Percentiles rank a stretch among this genome's conserved stretches.
These are phyloP conservation scores for Hedya salicella DNA, from an alignment of 2,888 invertebrate genomes.

Conservation along the genomic window DNA sequence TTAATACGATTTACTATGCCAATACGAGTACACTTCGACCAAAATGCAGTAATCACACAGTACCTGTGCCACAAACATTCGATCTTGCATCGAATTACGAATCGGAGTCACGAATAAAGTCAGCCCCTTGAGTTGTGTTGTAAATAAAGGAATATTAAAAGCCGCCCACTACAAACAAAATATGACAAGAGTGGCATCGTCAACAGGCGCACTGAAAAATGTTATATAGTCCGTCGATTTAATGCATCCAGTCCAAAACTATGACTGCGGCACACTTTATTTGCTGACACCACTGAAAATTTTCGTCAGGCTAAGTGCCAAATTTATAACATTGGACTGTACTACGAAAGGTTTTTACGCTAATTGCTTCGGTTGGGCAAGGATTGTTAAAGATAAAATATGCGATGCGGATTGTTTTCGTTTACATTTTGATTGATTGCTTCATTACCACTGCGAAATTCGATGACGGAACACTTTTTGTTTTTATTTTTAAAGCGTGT, in stretches of 20 bases:
- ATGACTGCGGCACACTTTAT: conserved; percentile 79
- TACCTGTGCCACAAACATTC: too few relatives aligned
- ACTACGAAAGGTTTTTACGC: conserved; percentile 79
- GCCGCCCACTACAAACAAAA: conserved; percentile 42
- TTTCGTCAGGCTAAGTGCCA: conserved; percentile 84
- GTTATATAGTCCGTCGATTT: conserved; percentile 69
- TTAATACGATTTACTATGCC: too few relatives aligned
- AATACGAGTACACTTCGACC: too few relatives aligned
- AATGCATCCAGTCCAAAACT: conserved; percentile 73
- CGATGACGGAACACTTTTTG: conserved; percentile 53
- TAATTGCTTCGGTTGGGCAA: conserved; percentile 80
- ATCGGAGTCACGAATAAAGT: too few relatives aligned
- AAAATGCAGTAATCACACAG: too few relatives aligned
- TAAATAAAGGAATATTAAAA: not conserved
- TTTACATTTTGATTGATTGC: conserved; percentile 81
- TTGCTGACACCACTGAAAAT: conserved; percentile 80
- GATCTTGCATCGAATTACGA: too few relatives aligned
- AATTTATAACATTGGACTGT: conserved; percentile 81
- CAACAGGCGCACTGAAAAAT: conserved; percentile 64
- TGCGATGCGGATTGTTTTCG: conserved; percentile 81
- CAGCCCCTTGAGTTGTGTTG: too few relatives aligned
- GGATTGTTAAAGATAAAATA: conserved; percentile 85
- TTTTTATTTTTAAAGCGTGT: conserved; percentile 12
- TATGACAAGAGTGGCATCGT: conserved; percentile 58
- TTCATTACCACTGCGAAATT: conserved; percentile 68